A percentile compares a stretch with the other conserved stretches of the same genome.
These are phyloP conservation scores for Bubalus kerabau DNA, from an alignment of 2,113 vertebrate species.

Conservation along the genomic window DNA sequence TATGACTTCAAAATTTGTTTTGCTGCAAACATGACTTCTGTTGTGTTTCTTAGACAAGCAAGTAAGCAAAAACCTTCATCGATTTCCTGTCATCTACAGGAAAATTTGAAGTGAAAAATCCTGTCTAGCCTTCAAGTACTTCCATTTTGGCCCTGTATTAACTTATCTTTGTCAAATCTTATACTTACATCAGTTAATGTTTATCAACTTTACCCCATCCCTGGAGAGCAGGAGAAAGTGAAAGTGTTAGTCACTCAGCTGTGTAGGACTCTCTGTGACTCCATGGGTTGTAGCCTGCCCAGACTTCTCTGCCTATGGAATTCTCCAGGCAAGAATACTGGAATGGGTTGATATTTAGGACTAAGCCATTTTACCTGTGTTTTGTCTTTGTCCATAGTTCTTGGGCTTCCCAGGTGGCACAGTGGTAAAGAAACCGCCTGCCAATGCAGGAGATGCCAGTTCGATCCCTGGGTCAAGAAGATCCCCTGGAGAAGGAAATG, in stretches of 20 bases:
- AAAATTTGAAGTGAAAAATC: conserved; percentile 22
- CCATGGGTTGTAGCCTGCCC: neutral
- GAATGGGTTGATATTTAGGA: neutral
- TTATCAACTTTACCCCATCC: neutral
- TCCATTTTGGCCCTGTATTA: neutral
- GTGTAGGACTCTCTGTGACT: neutral
- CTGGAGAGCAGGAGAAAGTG: neutral
- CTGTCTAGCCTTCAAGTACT: neutral
- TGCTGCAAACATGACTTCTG: neutral
- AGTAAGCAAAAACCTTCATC: neutral
- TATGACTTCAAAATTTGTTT: neutral
- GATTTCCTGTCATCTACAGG: neutral
- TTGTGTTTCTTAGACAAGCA: neutral
- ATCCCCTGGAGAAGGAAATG: neutral
- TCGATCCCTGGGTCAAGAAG: neutral
- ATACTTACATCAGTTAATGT: neutral
- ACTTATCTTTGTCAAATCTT: neutral
- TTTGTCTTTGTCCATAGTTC: conserved; percentile 1
- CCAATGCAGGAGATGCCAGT: neutral
- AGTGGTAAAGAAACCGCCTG: neutral
- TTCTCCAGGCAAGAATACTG: neutral
- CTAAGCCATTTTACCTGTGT: neutral
- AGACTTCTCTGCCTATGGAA: neutral
- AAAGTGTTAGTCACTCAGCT: neutral
- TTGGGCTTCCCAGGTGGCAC: neutral